Evolutionary conservation across 2,888 invertebrate species (phyloP), one percentile per base, ranked within the genome.

Genomic region (Eupithecia vulgata): DNA sequence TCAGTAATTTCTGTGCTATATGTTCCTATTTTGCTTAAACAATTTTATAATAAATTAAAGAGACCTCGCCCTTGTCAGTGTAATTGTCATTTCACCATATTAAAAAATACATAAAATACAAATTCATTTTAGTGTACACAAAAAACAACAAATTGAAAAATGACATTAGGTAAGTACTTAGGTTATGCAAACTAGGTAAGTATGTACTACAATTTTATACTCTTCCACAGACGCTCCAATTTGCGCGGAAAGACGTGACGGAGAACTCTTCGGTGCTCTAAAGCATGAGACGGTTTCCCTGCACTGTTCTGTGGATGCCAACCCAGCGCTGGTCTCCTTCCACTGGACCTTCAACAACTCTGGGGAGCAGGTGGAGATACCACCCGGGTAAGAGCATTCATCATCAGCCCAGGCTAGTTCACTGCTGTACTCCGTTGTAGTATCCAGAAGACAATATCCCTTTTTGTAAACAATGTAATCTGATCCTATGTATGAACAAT

Each of bases 321-420:
- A 98, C 87, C 98, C 98, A n/a, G 96, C 97, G 12, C 95, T 97
- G 73, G 96, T 97, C 83, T 96, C 96, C 85, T 98, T 98, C 92
- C 97, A 97, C 85, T 98, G 98, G 98, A 98, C 98, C 80, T 98
- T 98, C 95, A 98, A 98, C 95, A 97, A 97, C 89, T 97, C 97
- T 75, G 98, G 98, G 25, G 97, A 97, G 86, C 97, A 97, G 91
- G 96, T 96, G 68, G 97, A 97, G 88, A 95, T 97, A 81, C 96
- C 97, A 73, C 96, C 96, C 70, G 96, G 96, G 94, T 93, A 83
- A 81, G 83, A 73, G 59, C 25, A 57, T 25, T 57, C 21, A 57
- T 25, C 21, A 52, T 5, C 52, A 12, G 21, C 5, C 12, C 21
- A 12, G 8, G 21, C 52, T 25, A 21, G 48, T 25, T 52, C 12